phyloP scores from a whole-genome alignment of 2,113 vertebrate species.

The Spheniscus mendiculus region DNA sequence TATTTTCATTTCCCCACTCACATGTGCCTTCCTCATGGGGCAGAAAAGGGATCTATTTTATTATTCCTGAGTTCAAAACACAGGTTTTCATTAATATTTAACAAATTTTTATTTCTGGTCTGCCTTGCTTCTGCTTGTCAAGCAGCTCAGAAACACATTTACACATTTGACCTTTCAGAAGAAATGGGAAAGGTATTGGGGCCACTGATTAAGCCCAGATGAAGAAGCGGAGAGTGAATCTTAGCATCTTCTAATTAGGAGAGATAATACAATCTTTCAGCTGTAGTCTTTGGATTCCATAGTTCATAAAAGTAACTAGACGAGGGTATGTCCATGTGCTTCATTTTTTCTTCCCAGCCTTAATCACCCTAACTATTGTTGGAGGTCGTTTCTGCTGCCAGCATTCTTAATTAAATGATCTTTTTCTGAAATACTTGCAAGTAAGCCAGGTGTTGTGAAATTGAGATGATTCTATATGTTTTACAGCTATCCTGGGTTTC shows the following conservation, averaged over 20 bases:
- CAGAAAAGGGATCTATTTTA: neutral
- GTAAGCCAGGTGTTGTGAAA: neutral
- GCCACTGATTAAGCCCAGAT: neutral
- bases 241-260: neutral
- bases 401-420: neutral
- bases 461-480: neutral
- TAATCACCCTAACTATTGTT: neutral
- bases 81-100: neutral
- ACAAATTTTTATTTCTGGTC: neutral
- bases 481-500: neutral
- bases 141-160: neutral
- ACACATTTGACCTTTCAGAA: neutral
- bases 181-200: neutral
- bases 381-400: neutral
- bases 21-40: neutral
- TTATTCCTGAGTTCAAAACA: neutral
- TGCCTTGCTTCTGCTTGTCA: neutral
- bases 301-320: neutral
- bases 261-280: neutral
- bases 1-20: neutral
- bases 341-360: neutral
- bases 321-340: neutral
- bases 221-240: neutral
- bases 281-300: neutral
- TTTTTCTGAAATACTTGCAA: neutral